Base-by-base conservation (phyloP, 2,888 invertebrate species). In the Conus canariensis region DNA sequence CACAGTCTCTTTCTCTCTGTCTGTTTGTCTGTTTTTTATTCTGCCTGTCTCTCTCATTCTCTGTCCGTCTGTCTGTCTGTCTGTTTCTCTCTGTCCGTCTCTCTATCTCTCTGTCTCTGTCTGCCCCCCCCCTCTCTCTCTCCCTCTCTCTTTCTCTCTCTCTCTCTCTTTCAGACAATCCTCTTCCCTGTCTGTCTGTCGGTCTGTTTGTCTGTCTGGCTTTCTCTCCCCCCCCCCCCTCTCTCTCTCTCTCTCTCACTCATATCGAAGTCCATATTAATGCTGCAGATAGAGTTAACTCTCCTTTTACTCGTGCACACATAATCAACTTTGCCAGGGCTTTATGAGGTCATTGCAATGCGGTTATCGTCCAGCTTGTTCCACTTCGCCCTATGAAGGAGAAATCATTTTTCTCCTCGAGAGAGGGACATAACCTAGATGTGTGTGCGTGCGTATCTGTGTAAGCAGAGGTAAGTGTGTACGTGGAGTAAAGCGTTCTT, bases 101-200 rank as follows among this genome's bases (percentile, higher is more conserved):
- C 70, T 70, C 19, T 70, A 4, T 70, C 70, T 70, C 70, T 70
- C 19, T 70, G 1, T 70, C 70, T 70, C 19, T 70, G 16, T 70
- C 70, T 70, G 19, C 7, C 70, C 19, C 19, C 7, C 9, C 80
- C 59, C 22, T 80, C 80, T 60, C 59, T 80, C 58, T 80, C 30
- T 88, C 59, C 59, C n/a, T 88, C 80, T 58, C 19, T 59, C 59
- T 88, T 25, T 80, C n/a, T 82, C 19, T 88, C 82, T 88, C 70
- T 30, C 30, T n/a, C 70, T 70, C 70, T 70, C 70, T 70, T n/a
- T 70, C 70, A 19, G 22, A 6, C 70, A 22, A 7, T 22, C 5
- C 19, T 22, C 8, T 19, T 70, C n/a, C 8, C 16, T 22, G 7
- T 70, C 70, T 22, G 19, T 70, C 19, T 70, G 19, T 70, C 22